A percentile compares a stretch with the other conserved stretches of the same genome.
phyloP scores from a whole-genome alignment of 2,888 invertebrate species.

The Rhagonycha lutea region DNA sequence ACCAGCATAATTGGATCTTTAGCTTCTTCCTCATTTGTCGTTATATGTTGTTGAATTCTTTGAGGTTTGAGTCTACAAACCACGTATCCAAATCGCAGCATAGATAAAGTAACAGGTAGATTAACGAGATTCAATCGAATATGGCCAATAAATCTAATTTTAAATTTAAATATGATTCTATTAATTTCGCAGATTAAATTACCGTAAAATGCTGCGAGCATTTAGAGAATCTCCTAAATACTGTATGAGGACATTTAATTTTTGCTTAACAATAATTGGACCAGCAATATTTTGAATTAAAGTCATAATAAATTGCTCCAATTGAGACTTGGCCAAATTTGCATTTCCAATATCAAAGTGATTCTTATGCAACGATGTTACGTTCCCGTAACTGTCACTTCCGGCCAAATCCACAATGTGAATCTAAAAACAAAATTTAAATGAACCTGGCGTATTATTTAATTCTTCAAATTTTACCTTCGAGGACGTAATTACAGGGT shows the following conservation, averaged over 20 bases:
- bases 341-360: constrained; percentile 48
- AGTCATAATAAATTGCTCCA: constrained; percentile 51
- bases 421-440: constrained; percentile 44
- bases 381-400: constrained; percentile 48
- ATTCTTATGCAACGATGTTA: constrained; percentile 44
- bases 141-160: constrained; percentile 53
- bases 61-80: constrained; percentile 43
- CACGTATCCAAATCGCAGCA: constrained; percentile 50
- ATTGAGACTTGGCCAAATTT: constrained; percentile 52
- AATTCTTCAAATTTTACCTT: constrained; percentile 38
- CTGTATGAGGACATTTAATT: constrained; percentile 49
- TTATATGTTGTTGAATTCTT: constrained; percentile 33
- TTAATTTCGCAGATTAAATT: neutral
- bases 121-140: constrained; percentile 47
- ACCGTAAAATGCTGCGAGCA: constrained; percentile 50
- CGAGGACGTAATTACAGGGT: constrained; percentile 38
- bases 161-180: neutral
- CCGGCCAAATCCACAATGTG: constrained; percentile 57
- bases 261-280: constrained; percentile 39
- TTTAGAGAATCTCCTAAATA: constrained; percentile 50
- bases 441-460: neutral
- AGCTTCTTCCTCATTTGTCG: constrained; percentile 36
- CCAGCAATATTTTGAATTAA: constrained; percentile 37
- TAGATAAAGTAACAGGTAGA: constrained; percentile 50
- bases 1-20: constrained; percentile 13